These are phyloP conservation scores for Labrus mixtus DNA, from an alignment of 2,113 vertebrate genomes.

Conservation along the genomic window DNA sequence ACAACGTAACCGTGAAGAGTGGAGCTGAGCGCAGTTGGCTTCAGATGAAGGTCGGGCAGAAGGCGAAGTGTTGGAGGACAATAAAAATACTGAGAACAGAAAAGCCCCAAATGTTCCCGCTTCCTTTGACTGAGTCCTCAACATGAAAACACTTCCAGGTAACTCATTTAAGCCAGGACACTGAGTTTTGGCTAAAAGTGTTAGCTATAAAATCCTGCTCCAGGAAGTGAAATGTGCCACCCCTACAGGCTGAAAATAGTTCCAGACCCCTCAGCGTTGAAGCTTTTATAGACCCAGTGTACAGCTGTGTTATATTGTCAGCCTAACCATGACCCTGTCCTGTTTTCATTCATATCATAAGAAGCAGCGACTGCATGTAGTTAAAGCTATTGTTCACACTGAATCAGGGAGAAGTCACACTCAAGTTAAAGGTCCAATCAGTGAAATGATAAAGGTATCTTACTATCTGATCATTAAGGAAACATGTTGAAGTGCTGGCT, in stretches of 20 bases:
- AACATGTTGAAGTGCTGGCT: too few species aligned
- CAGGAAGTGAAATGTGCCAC: slow-evolving; percentile 63
- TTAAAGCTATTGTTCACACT: too few species aligned
- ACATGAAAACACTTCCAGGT: slow-evolving; percentile 61
- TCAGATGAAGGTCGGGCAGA: slow-evolving; percentile 42
- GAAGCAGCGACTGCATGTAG: too few species aligned
- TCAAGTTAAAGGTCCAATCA: too few species aligned
- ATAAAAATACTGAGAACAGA: slow-evolving; percentile 56
- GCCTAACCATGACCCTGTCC: not conserved
- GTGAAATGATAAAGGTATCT: too few species aligned
- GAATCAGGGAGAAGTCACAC: too few species aligned
- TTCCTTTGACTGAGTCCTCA: slow-evolving; percentile 48
- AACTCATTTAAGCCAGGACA: slow-evolving; percentile 62
- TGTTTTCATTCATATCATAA: too few species aligned
- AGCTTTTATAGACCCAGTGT: slow-evolving; percentile 34
- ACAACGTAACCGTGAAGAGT: slow-evolving; percentile 13
- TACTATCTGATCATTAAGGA: too few species aligned
- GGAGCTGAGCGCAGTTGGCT: slow-evolving; percentile 20
- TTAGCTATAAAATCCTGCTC: slow-evolving; percentile 60
- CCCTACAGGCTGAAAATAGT: slow-evolving; percentile 47
- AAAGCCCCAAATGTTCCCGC: slow-evolving; percentile 41
- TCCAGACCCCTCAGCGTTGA: slow-evolving; percentile 43
- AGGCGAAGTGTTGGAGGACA: slow-evolving; percentile 21
- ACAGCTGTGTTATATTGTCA: slow-evolving; percentile 26
- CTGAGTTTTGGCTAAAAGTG: slow-evolving; percentile 48